Percentiles rank a stretch among this genome's conserved stretches.
phyloP scores from a whole-genome alignment of 2,888 invertebrate genomes.

The Microctonus aethiopoides region DNA sequence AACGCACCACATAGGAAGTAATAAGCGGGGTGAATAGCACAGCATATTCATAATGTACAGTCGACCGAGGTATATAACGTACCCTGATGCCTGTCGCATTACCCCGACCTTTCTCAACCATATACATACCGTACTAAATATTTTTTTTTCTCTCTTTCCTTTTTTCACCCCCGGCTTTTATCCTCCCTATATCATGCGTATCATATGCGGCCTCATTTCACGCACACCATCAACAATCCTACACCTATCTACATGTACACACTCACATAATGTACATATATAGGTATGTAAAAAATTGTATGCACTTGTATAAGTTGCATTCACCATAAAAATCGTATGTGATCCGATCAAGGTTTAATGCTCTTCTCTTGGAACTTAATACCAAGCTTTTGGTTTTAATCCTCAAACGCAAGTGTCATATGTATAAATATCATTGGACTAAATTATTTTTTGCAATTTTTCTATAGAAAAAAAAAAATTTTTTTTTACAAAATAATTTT shows the following conservation, averaged over 20 bases:
- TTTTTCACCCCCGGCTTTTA: slow-evolving; percentile 43
- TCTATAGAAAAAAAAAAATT: too few relatives aligned
- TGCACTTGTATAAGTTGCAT: slow-evolving; percentile 56
- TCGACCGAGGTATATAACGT: slow-evolving; percentile 39
- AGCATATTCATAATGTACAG: slow-evolving; percentile 59
- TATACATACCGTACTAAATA: background rate
- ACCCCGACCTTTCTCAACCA: slow-evolving; percentile 48
- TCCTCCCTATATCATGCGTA: slow-evolving; percentile 7
- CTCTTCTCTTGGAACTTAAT: background rate
- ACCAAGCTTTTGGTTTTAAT: background rate
- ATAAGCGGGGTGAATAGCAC: slow-evolving; percentile 57
- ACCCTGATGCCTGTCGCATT: slow-evolving; percentile 39
- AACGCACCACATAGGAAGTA: slow-evolving; percentile 50
- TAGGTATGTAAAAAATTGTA: slow-evolving; percentile 11
- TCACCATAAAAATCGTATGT: slow-evolving; percentile 58
- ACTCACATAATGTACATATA: background rate
- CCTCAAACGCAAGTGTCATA: background rate
- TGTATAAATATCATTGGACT: background rate
- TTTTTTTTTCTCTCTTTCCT: slow-evolving; percentile 42
- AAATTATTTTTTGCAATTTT: too few relatives aligned
- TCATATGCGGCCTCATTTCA: slow-evolving; percentile 3
- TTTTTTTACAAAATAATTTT: too few relatives aligned
- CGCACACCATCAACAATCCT: background rate
- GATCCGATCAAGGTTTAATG: slow-evolving; percentile 59
- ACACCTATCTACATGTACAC: background rate